Evolutionary conservation across 2,797 vertebrate genomes (phyloP).

Genomic region (Amniataba percoides): DNA sequence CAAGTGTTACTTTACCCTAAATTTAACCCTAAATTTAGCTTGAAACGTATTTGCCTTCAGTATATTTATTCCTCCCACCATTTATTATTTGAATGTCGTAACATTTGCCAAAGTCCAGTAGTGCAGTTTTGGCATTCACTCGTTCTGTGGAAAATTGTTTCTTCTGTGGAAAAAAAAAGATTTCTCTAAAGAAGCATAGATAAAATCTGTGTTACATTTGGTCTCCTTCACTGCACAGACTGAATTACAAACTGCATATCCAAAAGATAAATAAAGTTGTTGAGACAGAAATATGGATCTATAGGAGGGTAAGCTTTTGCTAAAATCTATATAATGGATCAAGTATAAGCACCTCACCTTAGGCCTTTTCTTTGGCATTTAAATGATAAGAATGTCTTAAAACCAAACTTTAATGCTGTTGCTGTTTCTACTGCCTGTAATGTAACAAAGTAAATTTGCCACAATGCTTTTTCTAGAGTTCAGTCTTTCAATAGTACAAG

Average conservation of each 20-base stretch:
- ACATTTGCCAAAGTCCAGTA: constrained; percentile 15
- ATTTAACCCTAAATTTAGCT: neutral
- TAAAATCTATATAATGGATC: neutral
- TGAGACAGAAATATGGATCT: neutral
- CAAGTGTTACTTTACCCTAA: constrained; percentile 13
- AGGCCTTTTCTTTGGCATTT: neutral
- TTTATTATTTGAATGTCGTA: constrained; percentile 42
- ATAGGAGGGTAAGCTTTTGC: neutral
- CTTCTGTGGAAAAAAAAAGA: neutral
- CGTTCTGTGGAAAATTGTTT: neutral
- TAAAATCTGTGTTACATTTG: neutral
- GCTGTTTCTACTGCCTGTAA: neutral
- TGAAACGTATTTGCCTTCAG: neutral
- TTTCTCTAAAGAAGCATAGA: neutral
- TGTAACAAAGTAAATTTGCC: neutral
- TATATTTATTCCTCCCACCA: constrained; percentile 25
- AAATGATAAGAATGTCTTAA: neutral
- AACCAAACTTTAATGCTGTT: neutral
- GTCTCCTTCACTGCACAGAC: neutral
- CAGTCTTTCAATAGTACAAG: neutral
- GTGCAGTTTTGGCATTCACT: neutral
- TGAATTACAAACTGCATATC: neutral
- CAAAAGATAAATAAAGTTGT: neutral
- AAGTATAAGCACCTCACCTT: too few relatives aligned
- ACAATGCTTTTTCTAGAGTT: neutral